A percentile compares a stretch with the other conserved stretches of the same genome.
Conservation (phyloP, 1,140 invertebrate species). For the Psilanteris sp. region DNA sequence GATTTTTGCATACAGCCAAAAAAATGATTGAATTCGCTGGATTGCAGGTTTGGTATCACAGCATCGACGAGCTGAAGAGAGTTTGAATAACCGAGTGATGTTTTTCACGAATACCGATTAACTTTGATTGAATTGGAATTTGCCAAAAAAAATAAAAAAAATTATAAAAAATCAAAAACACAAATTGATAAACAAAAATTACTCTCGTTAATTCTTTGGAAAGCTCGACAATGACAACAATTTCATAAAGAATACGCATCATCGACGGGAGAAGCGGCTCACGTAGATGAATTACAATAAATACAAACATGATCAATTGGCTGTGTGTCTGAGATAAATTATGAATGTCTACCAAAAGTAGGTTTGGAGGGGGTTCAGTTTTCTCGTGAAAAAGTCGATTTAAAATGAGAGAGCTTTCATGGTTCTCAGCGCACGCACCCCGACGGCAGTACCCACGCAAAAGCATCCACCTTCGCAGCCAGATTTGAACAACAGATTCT, state of each 20-base stretch:
- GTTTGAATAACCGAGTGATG: slow-evolving; percentile 16
- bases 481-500: no score
- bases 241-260: no score
- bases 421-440: no score
- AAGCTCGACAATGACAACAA: slow-evolving; percentile 8
- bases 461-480: no score
- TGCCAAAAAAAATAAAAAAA: background rate
- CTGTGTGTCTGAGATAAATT: background rate
- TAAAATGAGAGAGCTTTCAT: slow-evolving; percentile 31
- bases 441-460: no score
- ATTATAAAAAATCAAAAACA: no score
- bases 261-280: no score
- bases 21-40: slow-evolving; percentile 1
- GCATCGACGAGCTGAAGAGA: slow-evolving; percentile 21
- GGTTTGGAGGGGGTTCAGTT: slow-evolving; percentile 15
- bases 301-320: slow-evolving; percentile 13
- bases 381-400: slow-evolving; percentile 20
- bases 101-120: slow-evolving; percentile 3
- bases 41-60: slow-evolving; percentile 30
- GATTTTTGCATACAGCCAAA: slow-evolving; percentile 5
- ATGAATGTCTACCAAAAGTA: background rate
- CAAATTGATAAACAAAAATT: no score
- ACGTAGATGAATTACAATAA: no score
- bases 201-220: slow-evolving; percentile 7
- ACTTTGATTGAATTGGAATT: slow-evolving; percentile 1